These are phyloP conservation scores for Fregata magnificens DNA, from an alignment of 2,113 vertebrate species.

Conservation along the genomic window DNA sequence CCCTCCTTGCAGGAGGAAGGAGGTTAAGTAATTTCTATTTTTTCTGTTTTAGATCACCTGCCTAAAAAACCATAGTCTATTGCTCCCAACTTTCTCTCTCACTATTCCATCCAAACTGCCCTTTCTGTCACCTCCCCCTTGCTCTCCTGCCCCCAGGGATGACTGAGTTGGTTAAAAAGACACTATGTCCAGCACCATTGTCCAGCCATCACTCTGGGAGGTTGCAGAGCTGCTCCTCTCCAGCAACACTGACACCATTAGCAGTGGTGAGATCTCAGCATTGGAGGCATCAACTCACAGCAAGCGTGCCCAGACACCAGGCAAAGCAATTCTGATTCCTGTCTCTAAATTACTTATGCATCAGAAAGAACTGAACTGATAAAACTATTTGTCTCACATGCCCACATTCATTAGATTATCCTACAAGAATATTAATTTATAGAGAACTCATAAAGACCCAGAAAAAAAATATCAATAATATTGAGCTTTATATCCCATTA, in stretches of 20 bases:
- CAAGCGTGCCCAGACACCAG: background rate
- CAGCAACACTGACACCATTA: background rate
- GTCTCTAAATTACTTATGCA: background rate
- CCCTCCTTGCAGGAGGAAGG: background rate
- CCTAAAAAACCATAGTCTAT: background rate
- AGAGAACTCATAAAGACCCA: background rate
- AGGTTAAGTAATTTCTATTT: background rate
- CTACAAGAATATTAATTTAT: background rate
- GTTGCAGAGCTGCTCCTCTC: background rate
- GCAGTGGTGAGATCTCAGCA: background rate
- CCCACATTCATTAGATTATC: background rate
- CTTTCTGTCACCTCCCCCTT: background rate
- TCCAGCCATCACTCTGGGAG: rapidly evolving
- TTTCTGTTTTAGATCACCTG: background rate
- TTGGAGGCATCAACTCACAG: background rate
- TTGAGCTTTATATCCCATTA: background rate
- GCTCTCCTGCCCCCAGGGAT: background rate
- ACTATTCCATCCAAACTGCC: background rate
- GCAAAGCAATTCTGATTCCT: background rate
- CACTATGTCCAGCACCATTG: rapidly evolving
- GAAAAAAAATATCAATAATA: background rate
- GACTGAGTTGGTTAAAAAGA: background rate
- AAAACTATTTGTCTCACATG: background rate
- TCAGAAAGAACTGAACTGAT: background rate
- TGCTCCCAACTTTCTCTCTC: background rate